phyloP scores from a whole-genome alignment of 2,113 vertebrate species.

The Marmota monax region DNA sequence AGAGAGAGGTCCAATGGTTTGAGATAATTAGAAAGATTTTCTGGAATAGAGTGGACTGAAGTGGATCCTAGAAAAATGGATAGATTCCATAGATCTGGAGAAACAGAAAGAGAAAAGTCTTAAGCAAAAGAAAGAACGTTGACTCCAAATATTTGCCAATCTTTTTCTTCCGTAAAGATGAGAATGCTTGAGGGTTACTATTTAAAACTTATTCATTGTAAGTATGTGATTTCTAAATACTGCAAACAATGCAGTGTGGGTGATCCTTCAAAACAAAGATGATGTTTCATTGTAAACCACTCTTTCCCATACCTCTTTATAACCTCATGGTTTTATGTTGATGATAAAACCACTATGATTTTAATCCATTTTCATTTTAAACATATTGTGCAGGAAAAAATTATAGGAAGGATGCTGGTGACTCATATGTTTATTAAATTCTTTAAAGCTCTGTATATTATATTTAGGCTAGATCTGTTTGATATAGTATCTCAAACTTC shows the following conservation, averaged over 20 bases:
- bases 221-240: background rate
- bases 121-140: background rate
- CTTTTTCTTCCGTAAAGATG: background rate
- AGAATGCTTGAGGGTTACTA: background rate
- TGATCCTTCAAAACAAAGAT: slow-evolving; percentile 22
- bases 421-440: slow-evolving; percentile 32
- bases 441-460: background rate
- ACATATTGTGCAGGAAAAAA: background rate
- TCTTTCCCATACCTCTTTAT: background rate
- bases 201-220: background rate
- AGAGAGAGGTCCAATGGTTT: background rate
- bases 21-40: slow-evolving; percentile 14
- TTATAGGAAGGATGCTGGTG: background rate
- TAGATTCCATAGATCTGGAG: background rate
- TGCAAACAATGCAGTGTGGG: background rate
- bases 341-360: slow-evolving; percentile 37
- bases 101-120: background rate
- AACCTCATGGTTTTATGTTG: background rate
- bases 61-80: background rate
- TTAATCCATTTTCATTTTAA: background rate
- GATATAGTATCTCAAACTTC: background rate
- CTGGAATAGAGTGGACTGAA: background rate
- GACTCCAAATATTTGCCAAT: background rate
- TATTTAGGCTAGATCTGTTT: background rate
- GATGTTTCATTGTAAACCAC: background rate